Evolutionary conservation across 2,888 invertebrate species (phyloP), one percentile per base, ranked within the genome.

Genomic region (Lottia gigantea): DNA sequence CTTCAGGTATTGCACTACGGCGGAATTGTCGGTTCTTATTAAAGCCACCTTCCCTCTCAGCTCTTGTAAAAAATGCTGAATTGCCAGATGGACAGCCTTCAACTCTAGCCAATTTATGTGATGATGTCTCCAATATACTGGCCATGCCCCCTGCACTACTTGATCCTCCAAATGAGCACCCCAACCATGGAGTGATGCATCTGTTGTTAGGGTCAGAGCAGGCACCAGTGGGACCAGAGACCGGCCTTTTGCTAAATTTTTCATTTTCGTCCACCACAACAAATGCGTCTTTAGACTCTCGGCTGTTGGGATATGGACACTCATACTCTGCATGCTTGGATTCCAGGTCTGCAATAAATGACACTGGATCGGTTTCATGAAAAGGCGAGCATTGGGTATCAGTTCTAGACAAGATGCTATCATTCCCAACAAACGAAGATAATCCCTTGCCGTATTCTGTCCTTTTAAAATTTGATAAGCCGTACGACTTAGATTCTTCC

Each of bases 351-450:
- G 25, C 46, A 66, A 46, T 46, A 66, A n/a, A 46, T 66, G 66
- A 31, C 23, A 46, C 46, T 65, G 66, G 40, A 66, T 66, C 6
- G 66, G 66, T 14, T 45, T 40, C 25, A 66, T 66, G 23, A 19
- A 55, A n/a, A 71, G 47, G 16, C 67, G 64, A 45, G 62, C 67
- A 67, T 71, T 61, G 19, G 67, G 71, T 46, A 71, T 67, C 25
- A 71, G 25, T 46, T 67, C 67, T 1, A 66, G 66, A 46, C 66
- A 66, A 14, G 47, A 55, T n/a, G 55, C 55, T 8, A 55, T 55
- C 55, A 19, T 55, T n/a, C 55, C 55, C 55, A 55, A 55, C 8
- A 55, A 23, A 55, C 55, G 65, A 15, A 70, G 62, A 66, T 65
- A 70, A 46, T 70, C 31, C 25, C 62, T 70, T 31, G 62, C 61